Evolutionary conservation across 2,113 vertebrate species (phyloP).

Genomic region (Bujurquina vittata): DNA sequence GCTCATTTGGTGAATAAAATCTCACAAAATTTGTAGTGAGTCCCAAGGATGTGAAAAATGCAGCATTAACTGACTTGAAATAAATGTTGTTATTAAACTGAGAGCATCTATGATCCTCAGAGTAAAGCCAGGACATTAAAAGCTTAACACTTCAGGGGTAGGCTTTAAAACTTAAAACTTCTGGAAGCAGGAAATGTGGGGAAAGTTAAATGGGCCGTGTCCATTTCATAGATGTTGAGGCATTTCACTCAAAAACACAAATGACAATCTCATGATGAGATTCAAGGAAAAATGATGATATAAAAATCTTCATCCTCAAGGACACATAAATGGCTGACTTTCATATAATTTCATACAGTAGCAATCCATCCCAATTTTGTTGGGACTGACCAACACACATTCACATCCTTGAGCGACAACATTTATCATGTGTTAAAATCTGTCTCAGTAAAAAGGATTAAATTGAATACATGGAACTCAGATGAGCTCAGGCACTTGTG

Average conservation of each 20-base stretch:
- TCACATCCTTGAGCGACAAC: no score
- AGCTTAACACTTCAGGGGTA: neutral
- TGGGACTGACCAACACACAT: neutral
- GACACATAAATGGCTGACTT: no score
- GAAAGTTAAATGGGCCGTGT: neutral
- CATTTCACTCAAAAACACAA: neutral
- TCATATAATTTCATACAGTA: no score
- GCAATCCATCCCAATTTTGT: no score
- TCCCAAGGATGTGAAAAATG: neutral
- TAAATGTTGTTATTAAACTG: slow-evolving; percentile 3
- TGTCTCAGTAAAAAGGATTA: neutral
- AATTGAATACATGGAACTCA: neutral
- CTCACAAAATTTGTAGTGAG: slow-evolving; percentile 3
- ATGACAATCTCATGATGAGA: neutral
- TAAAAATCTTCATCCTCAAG: neutral
- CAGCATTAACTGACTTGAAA: neutral
- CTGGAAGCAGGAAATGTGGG: neutral
- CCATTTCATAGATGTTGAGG: no score
- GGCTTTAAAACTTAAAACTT: neutral
- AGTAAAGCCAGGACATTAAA: neutral
- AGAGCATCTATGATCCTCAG: slow-evolving; percentile 7
- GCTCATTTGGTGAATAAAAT: neutral
- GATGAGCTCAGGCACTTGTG: neutral
- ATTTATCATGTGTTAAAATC: no score
- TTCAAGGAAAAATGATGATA: neutral